Base-by-base conservation (phyloP, 1,140 invertebrate genomes). In the Drosophila gunungcola region DNA sequence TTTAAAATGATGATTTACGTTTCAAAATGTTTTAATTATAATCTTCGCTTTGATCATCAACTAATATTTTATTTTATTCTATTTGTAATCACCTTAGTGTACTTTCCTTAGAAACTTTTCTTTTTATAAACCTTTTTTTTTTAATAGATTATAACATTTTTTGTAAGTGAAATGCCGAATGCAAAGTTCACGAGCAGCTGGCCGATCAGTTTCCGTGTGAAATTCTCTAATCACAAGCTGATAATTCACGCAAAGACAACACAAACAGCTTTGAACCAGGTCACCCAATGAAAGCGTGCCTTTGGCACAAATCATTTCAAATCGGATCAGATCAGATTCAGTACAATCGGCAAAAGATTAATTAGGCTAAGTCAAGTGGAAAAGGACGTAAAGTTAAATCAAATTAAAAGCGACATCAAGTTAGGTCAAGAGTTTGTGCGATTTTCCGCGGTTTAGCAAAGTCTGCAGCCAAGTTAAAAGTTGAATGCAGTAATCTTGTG, bases 221-320 rank as follows among this genome's bases (percentile, higher is more conserved):
- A 86, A 75, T 83, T 86, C 75, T 79, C 65, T 86, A 83, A 86
- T 86, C 83, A 29, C 48, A 36, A 27, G 45, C 79, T 76, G 82
- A 88, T 86, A 82, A 63, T 58, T 13, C 54, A 9, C 2, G 42
- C 42, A 70, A 36, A 56, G 64, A 73, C 56, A 82, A 67, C 57
- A 49, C 58, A 68, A 55, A 63, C 41, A 65, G 56, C 65, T 60
- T 46, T 54, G 45, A 68, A 73, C 34, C 57, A 76, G 64, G 67
- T 56, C 80, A 84, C 60, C 64, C 57, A 36, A 56, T 58, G 62
- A 43, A 84, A 85, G 74, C 78, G 74, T 82, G 82, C 82, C 82
- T 88, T 45, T 45, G 61, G 53, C 74, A 75, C 64, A 65, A 68
- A 68, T 82, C 73, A 16, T 9, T 55, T 58, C 13, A 45, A 62